phyloP scores from a whole-genome alignment of 2,797 vertebrate genomes.

The Poeciliopsis turneri region DNA sequence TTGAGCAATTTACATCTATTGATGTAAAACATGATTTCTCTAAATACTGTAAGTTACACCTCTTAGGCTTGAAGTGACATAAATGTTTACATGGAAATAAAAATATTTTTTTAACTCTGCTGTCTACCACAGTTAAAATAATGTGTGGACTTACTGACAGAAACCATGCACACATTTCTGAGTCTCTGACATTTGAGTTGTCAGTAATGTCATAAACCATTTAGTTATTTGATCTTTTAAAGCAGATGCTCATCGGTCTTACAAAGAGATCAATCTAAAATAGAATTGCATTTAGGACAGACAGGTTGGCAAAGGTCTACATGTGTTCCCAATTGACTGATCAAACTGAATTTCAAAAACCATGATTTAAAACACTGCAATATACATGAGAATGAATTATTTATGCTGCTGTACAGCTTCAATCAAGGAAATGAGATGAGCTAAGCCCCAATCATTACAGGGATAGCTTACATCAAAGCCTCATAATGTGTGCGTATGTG shows the following conservation, averaged over 20 bases:
- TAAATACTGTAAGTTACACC: neutral
- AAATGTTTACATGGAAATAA: neutral
- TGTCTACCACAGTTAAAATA: neutral
- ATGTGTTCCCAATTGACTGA: conserved; percentile 64
- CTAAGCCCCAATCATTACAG: conserved; percentile 83
- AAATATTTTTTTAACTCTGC: neutral
- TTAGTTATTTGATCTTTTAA: conserved; percentile 20
- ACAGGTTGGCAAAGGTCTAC: conserved; percentile 64
- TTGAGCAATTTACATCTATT: neutral
- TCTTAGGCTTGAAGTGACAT: neutral
- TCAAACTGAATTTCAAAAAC: conserved; percentile 73
- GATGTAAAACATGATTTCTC: neutral
- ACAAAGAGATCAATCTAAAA: conserved; percentile 31
- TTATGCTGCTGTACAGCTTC: conserved; percentile 87
- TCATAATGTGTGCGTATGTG: conserved; percentile 76
- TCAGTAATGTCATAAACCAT: conserved; percentile 3
- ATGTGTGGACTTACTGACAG: neutral
- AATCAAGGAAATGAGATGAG: conserved; percentile 88
- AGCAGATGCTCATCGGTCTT: conserved; percentile 38
- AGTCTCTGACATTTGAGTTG: conserved; percentile 3
- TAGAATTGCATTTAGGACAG: conserved; percentile 42
- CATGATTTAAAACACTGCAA: conserved; percentile 85
- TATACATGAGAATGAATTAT: conserved; percentile 90
- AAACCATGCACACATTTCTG: neutral
- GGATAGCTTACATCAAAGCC: conserved; percentile 77